phyloP scores from a whole-genome alignment of 2,113 vertebrate species.

The Propithecus coquereli region DNA sequence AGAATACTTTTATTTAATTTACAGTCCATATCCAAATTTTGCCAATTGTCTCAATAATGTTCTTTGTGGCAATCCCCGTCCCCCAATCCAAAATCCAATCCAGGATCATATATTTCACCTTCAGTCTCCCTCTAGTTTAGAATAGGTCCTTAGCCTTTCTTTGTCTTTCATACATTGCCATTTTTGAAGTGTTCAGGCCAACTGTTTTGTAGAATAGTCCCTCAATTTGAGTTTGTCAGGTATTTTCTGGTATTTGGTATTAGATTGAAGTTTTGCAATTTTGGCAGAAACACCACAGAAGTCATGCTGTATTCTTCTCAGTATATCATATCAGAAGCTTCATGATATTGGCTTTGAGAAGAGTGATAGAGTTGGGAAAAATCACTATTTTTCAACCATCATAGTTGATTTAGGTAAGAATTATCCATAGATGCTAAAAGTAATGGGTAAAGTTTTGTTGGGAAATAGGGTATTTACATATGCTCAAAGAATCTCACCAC shows the following conservation, averaged over 20 bases:
- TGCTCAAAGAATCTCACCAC: neutral
- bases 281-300: neutral
- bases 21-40: neutral
- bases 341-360: neutral
- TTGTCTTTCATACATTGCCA: neutral
- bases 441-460: neutral
- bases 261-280: neutral
- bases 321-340: neutral
- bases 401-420: neutral
- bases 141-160: neutral
- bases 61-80: neutral
- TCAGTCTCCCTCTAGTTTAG: neutral
- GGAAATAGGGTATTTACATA: neutral
- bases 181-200: neutral
- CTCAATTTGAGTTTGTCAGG: neutral
- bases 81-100: neutral
- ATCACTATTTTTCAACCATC: neutral
- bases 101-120: neutral
- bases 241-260: neutral
- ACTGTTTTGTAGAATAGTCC: neutral
- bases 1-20: neutral
- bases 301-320: neutral
- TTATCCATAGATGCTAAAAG: neutral
- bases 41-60: neutral
- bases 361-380: neutral